These are phyloP conservation scores for Calyptomena viridis DNA, from an alignment of 2,113 vertebrate genomes.

Conservation along the genomic window DNA sequence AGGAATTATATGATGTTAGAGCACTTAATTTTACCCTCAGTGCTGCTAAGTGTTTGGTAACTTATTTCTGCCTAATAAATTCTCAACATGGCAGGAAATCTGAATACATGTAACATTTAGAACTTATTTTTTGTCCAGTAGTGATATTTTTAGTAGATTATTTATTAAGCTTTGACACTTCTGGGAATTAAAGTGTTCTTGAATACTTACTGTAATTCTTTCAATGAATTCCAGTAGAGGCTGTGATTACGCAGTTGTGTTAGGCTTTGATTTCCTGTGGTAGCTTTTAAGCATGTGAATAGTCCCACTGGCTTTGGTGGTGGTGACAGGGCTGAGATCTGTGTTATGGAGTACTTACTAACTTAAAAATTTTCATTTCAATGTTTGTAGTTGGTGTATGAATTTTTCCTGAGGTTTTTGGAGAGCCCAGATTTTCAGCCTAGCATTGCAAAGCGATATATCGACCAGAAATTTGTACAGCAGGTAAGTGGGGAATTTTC, in stretches of 20 bases:
- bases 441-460: conserved; percentile 91
- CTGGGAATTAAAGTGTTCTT: background rate
- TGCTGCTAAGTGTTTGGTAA: background rate
- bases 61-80: background rate
- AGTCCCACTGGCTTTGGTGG: background rate
- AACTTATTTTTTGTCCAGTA: background rate
- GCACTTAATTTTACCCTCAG: background rate
- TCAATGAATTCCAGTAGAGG: background rate
- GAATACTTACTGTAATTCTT: background rate
- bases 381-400: conserved; percentile 89
- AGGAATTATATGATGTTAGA: background rate
- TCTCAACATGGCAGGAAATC: background rate
- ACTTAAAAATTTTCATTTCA: background rate
- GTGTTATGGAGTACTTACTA: background rate
- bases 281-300: background rate
- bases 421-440: conserved; percentile 98
- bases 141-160: background rate
- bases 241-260: background rate
- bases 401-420: conserved; percentile 96
- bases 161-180: background rate
- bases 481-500: conserved; percentile 80
- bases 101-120: background rate
- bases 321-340: background rate
- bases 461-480: conserved; percentile 98
- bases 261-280: background rate